A percentile compares a stretch with the other conserved stretches of the same genome.
phyloP scores from a whole-genome alignment of 2,888 invertebrate genomes.

The Psylliodes chrysocephalus region DNA sequence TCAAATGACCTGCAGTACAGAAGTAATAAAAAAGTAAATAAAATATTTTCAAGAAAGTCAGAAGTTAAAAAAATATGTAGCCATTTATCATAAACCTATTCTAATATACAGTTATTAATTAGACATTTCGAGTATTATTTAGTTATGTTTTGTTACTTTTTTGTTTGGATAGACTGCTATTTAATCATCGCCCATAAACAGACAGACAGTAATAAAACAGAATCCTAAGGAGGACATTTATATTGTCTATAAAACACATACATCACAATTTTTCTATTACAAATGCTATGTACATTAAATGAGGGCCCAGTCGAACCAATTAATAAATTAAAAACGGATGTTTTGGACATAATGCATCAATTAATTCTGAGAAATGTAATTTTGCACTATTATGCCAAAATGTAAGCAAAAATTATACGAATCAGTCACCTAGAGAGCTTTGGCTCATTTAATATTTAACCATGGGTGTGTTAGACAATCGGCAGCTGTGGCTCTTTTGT shows the following conservation, averaged over 20 bases:
- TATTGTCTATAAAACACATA: constrained; percentile 64
- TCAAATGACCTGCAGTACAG: too few relatives aligned
- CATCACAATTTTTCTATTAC: constrained; percentile 60
- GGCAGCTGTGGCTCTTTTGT: constrained; percentile 90
- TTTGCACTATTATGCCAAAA: constrained; percentile 49
- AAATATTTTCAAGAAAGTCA: too few relatives aligned
- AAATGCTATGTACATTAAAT: constrained; percentile 59
- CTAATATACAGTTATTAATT: not conserved
- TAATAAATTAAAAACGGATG: constrained; percentile 49
- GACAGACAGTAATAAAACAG: constrained; percentile 45
- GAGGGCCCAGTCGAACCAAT: constrained; percentile 59
- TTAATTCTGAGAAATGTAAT: constrained; percentile 34
- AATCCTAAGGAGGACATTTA: constrained; percentile 60
- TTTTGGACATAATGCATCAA: constrained; percentile 41
- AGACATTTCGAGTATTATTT: constrained; percentile 5
- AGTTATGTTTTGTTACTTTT: not conserved
- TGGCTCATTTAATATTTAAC: constrained; percentile 69
- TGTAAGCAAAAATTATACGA: constrained; percentile 21
- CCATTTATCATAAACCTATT: not conserved
- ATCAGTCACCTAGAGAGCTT: constrained; percentile 53
- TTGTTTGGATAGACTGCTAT: constrained; percentile 11
- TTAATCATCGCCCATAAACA: not conserved
- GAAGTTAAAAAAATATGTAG: too few relatives aligned
- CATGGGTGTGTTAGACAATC: constrained; percentile 96
- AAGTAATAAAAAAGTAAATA: too few relatives aligned